Evolutionary conservation across 2,113 vertebrate genomes (phyloP), one percentile per base, ranked within the genome.

Genomic region (Ramphastos sulfuratus): DNA sequence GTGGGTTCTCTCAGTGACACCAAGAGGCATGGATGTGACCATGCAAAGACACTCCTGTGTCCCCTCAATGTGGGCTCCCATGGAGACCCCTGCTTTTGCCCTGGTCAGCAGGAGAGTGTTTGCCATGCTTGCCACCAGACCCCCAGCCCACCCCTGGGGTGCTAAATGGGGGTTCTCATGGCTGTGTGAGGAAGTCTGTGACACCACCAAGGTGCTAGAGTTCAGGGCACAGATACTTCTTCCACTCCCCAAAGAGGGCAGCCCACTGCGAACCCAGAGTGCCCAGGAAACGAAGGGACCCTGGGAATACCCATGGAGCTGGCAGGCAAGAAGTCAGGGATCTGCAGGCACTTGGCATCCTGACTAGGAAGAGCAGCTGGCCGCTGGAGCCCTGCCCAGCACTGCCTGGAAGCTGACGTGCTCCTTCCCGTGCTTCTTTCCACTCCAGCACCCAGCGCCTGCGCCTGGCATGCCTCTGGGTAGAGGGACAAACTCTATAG

Each of bases 211-310:
- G n/a, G n/a, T 46, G 9, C 15, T 4, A 18, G 35, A 4, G 28
- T 69, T 39, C 20, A 56, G n/a, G 33, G 14, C 12, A 58, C 15
- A 39, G 33, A 17, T 20, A 56, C 39, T 30, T 21, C 6, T 70
- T 35, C 33, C 1, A 1, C 33, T 65, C 35, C 21, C 12, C 24
- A 23, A 11, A 44, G 37, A 30, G 27, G 27, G 19, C 44, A 77
- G n/a, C 5, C 12, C 31, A 44, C 31, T 0, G 0, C 2, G 3
- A 67, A 39, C 10, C 3, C 5, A 27, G 16, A 27, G 19, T 72
- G 52, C 21, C 25, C 42, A 17, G 63, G 2, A 2, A 59, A 42
- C 31, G 28, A 54, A 19, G 10, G 31, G 39, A 27, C 54, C 9
- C 9, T 44, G 33, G 10, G 7, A 42, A 44, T 58, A 71, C 24